A percentile compares a stretch with the other conserved stretches of the same genome.
Conservation (phyloP, 2,888 invertebrate species). For the Aromia moschata region DNA sequence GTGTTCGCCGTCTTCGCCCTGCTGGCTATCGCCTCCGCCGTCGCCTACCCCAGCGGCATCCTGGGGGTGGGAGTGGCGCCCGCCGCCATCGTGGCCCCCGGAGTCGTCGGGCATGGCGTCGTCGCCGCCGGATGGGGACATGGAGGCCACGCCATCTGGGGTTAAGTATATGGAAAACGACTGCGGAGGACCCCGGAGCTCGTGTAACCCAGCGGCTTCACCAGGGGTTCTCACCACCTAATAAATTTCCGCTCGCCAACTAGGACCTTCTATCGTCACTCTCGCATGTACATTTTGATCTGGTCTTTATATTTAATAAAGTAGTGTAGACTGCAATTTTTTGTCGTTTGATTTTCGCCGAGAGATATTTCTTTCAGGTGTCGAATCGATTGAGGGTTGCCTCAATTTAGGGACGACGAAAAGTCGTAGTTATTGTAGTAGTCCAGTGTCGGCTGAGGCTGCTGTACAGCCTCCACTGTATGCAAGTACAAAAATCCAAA, state of each 20-base stretch:
- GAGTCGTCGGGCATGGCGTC: slow-evolving; percentile 15
- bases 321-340: background rate
- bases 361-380: too few relatives aligned
- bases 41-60: slow-evolving; percentile 30
- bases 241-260: background rate
- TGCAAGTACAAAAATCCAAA: too few relatives aligned
- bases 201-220: background rate
- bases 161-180: slow-evolving; percentile 11
- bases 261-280: background rate
- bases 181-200: background rate
- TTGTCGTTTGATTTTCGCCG: background rate
- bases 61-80: slow-evolving; percentile 24
- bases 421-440: too few relatives aligned
- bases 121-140: slow-evolving; percentile 31
- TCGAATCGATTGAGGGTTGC: too few relatives aligned
- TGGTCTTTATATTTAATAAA: background rate
- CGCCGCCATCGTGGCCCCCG: background rate
- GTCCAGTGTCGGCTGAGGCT: too few relatives aligned
- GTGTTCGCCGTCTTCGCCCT: slow-evolving; percentile 38
- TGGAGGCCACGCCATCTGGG: slow-evolving; percentile 35
- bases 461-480: too few relatives aligned
- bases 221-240: background rate
- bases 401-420: too few relatives aligned
- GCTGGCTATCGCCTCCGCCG: slow-evolving; percentile 35
- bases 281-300: background rate